Conservation (phyloP, 2,888 invertebrate genomes). For the Dinocampus coccinellae region DNA sequence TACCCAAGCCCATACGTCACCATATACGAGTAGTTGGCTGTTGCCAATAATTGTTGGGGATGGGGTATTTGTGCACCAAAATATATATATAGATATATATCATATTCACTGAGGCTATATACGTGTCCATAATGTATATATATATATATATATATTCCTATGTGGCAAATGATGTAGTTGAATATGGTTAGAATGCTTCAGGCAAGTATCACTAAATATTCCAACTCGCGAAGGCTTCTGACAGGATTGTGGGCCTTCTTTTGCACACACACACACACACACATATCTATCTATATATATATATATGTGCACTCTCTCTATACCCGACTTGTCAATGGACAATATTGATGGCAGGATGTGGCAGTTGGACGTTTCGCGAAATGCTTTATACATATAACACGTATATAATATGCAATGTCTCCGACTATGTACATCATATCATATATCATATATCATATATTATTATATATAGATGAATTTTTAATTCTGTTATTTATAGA, state of each 20-base stretch:
- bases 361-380: slow-evolving; percentile 44
- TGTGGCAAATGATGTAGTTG: not conserved
- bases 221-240: slow-evolving; percentile 59
- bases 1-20: slow-evolving; percentile 68
- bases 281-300: too few species aligned
- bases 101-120: too few species aligned
- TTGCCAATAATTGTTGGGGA: slow-evolving; percentile 18
- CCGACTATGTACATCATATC: too few species aligned
- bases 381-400: slow-evolving; percentile 28
- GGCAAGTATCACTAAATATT: slow-evolving; percentile 67
- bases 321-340: slow-evolving; percentile 62
- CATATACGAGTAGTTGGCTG: slow-evolving; percentile 20
- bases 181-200: slow-evolving; percentile 51
- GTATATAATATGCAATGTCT: too few species aligned
- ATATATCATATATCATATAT: too few species aligned
- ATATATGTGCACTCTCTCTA: not conserved
- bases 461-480: too few species aligned
- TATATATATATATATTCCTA: not conserved
- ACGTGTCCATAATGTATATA: slow-evolving; percentile 1
- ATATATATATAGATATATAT: slow-evolving; percentile 17
- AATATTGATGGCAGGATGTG: slow-evolving; percentile 67
- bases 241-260: slow-evolving; percentile 53
- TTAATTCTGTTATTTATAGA: too few species aligned
- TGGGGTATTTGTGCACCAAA: slow-evolving; percentile 17
- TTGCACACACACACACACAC: not conserved